Conservation (phyloP, 2,797 vertebrate genomes). For the Onychomys arenicola region DNA sequence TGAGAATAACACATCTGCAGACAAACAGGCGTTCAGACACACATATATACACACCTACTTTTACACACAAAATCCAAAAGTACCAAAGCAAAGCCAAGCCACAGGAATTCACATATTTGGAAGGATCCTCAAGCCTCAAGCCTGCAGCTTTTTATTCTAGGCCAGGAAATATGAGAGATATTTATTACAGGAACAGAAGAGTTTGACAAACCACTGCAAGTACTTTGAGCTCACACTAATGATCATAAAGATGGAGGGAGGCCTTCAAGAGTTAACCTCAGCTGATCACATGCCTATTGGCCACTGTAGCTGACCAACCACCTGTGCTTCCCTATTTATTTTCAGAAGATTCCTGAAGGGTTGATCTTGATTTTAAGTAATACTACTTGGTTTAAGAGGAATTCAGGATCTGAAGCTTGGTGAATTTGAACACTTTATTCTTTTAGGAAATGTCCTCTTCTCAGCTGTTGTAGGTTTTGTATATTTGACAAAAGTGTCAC, state of each 20-base stretch:
- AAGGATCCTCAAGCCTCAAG: conserved; percentile 2
- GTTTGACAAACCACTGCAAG: conserved; percentile 68
- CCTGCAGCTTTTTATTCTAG: conserved; percentile 49
- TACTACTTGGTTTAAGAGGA: not conserved
- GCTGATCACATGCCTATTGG: conserved; percentile 45
- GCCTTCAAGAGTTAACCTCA: conserved; percentile 63
- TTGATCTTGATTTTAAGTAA: conserved; percentile 37
- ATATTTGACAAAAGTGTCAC: conserved; percentile 7
- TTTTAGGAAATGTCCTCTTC: not conserved
- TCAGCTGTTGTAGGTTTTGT: not conserved
- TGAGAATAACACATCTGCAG: conserved; percentile 34
- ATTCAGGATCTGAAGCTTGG: not conserved
- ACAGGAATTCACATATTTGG: conserved; percentile 53
- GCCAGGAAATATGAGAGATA: conserved; percentile 59
- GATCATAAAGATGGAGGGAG: conserved; percentile 38
- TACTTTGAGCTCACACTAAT: conserved; percentile 61
- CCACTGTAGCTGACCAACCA: conserved; percentile 31
- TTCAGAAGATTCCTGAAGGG: conserved; percentile 53
- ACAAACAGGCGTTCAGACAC: not conserved
- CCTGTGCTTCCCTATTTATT: not conserved
- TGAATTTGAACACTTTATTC: not conserved
- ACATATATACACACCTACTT: not conserved
- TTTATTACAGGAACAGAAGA: conserved; percentile 52
- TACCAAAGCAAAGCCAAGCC: conserved; percentile 40
- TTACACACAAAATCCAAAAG: conserved; percentile 6